phyloP scores from a whole-genome alignment of 2,797 vertebrate genomes.

The Poecilia velifera region DNA sequence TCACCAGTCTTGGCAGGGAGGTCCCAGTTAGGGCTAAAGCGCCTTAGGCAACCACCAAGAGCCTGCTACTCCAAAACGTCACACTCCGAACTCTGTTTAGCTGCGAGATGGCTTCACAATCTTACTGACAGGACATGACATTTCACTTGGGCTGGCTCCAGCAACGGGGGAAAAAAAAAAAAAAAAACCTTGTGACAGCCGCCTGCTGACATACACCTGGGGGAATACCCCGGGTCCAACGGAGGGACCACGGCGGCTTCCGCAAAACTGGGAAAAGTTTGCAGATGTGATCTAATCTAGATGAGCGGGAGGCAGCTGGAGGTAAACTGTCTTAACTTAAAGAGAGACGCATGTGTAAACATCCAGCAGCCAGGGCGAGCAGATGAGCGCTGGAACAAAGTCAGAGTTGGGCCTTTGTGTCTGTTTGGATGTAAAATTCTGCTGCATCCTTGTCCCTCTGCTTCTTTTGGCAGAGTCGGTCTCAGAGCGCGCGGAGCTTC shows the following conservation, averaged over 20 bases:
- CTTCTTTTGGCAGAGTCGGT: conserved; percentile 56
- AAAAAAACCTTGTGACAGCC: conserved; percentile 60
- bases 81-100: conserved; percentile 52
- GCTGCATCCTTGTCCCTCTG: conserved; percentile 65
- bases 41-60: conserved; percentile 76
- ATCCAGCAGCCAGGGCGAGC: conserved; percentile 56
- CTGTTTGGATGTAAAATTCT: conserved; percentile 64
- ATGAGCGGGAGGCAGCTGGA: conserved; percentile 66
- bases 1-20: conserved; percentile 53
- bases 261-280: conserved; percentile 63
- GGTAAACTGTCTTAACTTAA: conserved; percentile 64
- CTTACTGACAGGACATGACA: conserved; percentile 81
- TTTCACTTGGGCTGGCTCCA: conserved; percentile 74
- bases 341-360: conserved; percentile 61
- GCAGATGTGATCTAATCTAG: conserved; percentile 64
- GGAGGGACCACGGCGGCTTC: conserved; percentile 38
- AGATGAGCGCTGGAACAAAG: conserved; percentile 57
- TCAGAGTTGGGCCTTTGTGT: conserved; percentile 70
- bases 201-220: conserved; percentile 66
- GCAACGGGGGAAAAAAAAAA: conserved; percentile 41
- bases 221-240: conserved; percentile 63
- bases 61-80: conserved; percentile 64
- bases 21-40: conserved; percentile 67
- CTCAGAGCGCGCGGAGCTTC: conserved; percentile 65
- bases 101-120: conserved; percentile 74